phyloP scores from a whole-genome alignment of 2,113 vertebrate genomes.

The Rhea americana region DNA sequence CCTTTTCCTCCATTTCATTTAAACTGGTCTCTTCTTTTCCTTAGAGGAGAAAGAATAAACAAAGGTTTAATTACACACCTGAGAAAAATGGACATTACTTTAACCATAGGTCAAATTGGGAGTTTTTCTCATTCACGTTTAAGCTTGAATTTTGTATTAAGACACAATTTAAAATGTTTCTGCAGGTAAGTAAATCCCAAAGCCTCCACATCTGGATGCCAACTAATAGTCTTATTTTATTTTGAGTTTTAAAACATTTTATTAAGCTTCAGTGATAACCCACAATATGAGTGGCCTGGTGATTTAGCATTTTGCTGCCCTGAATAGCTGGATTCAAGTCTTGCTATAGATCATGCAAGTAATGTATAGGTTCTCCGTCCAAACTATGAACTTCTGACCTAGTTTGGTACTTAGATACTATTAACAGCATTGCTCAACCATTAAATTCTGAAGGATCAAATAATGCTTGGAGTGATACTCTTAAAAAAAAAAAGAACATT shows the following conservation, averaged over 20 bases:
- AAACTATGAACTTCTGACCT: not conserved
- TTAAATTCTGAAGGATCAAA: not conserved
- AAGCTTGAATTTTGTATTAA: not conserved
- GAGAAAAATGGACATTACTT: not conserved
- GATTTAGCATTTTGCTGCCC: not conserved
- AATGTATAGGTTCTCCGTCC: not conserved
- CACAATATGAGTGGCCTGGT: not conserved
- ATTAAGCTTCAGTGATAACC: not conserved
- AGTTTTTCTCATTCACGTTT: not conserved
- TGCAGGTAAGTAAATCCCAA: conserved; percentile 34
- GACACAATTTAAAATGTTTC: not conserved
- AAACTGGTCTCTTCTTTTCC: not conserved
- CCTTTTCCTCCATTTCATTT: not conserved
- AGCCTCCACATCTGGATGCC: rapidly evolving
- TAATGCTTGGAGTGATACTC: not conserved
- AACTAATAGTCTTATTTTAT: not conserved
- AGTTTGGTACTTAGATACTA: not conserved
- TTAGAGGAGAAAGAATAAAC: not conserved
- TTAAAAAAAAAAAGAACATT: not conserved
- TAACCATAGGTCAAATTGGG: not conserved
- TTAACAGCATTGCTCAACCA: not conserved
- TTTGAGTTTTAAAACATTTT: not conserved
- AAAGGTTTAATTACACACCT: not conserved
- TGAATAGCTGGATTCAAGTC: not conserved
- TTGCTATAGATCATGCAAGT: not conserved